Evolutionary conservation across 2,888 invertebrate genomes (phyloP).

Genomic region (Lathronympha strigana): DNA sequence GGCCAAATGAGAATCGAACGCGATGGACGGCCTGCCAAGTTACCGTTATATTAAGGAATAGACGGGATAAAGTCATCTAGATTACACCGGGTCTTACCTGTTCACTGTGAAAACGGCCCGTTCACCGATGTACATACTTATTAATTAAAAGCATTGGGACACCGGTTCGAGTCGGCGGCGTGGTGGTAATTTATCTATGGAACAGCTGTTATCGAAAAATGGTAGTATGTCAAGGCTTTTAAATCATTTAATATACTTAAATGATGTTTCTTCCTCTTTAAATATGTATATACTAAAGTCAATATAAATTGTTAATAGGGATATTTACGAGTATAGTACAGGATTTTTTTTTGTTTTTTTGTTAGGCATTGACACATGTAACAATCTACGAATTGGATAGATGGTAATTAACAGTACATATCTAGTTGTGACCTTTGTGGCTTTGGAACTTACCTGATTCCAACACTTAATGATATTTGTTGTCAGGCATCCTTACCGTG

Average conservation of each 20-base stretch:
- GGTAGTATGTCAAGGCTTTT: background rate
- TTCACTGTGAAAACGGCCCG: background rate
- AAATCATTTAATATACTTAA: background rate
- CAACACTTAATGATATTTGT: no score
- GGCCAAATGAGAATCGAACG: slow-evolving; percentile 22
- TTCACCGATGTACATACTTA: background rate
- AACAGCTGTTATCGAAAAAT: background rate
- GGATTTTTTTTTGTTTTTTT: background rate
- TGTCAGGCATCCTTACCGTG: no score
- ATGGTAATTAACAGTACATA: no score
- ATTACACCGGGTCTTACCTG: background rate
- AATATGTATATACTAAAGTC: background rate
- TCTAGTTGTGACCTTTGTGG: no score
- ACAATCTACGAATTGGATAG: no score
- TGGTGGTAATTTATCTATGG: no score
- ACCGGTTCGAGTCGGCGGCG: background rate
- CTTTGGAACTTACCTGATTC: no score
- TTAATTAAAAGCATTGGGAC: background rate
- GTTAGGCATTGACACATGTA: background rate
- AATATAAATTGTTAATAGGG: background rate
- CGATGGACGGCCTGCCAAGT: slow-evolving; percentile 13
- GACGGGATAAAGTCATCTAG: background rate
- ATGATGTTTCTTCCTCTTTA: background rate
- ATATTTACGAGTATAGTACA: background rate
- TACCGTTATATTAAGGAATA: slow-evolving; percentile 2